These are phyloP conservation scores for Tricholaema leucomelas DNA, from an alignment of 2,113 vertebrate genomes.

Conservation along the genomic window DNA sequence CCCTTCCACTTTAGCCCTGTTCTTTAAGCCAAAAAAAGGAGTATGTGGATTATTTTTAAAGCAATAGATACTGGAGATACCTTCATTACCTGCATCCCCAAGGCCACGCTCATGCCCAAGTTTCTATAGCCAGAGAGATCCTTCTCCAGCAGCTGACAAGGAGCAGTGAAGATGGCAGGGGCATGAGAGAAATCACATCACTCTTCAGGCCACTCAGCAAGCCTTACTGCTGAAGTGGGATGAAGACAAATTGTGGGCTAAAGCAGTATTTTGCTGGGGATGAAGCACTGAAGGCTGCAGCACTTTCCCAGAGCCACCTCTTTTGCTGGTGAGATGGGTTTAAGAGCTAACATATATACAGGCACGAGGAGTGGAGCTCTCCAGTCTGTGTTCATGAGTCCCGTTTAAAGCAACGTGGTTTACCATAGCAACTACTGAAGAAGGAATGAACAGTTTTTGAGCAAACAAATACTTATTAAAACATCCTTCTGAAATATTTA, in stretches of 20 bases:
- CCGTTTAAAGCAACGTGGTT: conserved; percentile 33
- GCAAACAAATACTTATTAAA: conserved; percentile 48
- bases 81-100: background rate
- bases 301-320: background rate
- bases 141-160: background rate
- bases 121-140: background rate
- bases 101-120: background rate
- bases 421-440: conserved; percentile 49
- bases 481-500: conserved; percentile 42
- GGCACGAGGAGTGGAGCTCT: background rate
- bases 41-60: background rate
- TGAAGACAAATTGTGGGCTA: background rate
- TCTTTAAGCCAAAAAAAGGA: background rate
- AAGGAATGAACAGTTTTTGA: conserved; percentile 20
- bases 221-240: background rate
- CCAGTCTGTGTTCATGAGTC: background rate
- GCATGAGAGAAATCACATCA: background rate
- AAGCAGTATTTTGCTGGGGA: background rate
- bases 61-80: background rate
- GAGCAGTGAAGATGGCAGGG: background rate
- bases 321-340: accelerated
- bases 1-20: background rate
- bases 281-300: background rate
- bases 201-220: background rate
- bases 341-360: background rate